Conservation (phyloP, 2,888 invertebrate species). For the Hirtodrosophila confusa region DNA sequence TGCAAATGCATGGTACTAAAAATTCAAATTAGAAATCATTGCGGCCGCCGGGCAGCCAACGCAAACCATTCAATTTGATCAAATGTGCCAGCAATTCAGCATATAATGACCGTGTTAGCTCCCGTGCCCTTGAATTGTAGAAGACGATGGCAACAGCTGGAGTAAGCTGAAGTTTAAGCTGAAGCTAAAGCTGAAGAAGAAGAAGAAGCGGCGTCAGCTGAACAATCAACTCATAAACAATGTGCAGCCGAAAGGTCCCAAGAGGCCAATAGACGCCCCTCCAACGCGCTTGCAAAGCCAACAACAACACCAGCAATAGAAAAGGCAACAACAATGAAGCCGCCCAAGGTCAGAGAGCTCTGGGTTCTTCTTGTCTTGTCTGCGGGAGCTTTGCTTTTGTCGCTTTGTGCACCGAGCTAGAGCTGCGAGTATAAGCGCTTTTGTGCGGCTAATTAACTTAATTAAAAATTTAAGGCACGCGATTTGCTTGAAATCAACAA, state of each 20-base stretch:
- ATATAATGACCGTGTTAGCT: conserved; percentile 55
- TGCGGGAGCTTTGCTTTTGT: conserved; percentile 8
- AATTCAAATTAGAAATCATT: conserved; percentile 76
- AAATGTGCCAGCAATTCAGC: conserved; percentile 42
- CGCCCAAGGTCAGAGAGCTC: conserved; percentile 47
- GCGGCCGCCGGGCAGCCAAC: conserved; percentile 48
- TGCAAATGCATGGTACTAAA: conserved; percentile 72
- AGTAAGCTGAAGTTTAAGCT: conserved; percentile 6
- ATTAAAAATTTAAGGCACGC: conserved; percentile 72
- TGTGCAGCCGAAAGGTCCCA: conserved; percentile 70
- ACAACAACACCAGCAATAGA: conserved; percentile 16
- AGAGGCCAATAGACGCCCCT: conserved; percentile 49
- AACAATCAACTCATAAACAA: conserved; percentile 79
- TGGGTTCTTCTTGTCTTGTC: conserved; percentile 44
- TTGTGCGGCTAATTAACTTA: conserved; percentile 68
- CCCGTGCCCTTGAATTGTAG: conserved; percentile 64
- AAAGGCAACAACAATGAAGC: neutral
- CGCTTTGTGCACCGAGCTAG: conserved; percentile 23
- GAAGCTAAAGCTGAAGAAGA: conserved; percentile 1
- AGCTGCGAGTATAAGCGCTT: conserved; percentile 25
- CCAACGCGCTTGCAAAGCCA: conserved; percentile 46
- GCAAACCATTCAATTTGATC: conserved; percentile 59
- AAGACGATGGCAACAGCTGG: conserved; percentile 44
- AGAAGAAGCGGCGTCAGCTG: conserved; percentile 43
- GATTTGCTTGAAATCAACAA: conserved; percentile 62